Evolutionary conservation across 2,888 invertebrate genomes (phyloP).

Genomic region (Drosophila aldrichi): DNA sequence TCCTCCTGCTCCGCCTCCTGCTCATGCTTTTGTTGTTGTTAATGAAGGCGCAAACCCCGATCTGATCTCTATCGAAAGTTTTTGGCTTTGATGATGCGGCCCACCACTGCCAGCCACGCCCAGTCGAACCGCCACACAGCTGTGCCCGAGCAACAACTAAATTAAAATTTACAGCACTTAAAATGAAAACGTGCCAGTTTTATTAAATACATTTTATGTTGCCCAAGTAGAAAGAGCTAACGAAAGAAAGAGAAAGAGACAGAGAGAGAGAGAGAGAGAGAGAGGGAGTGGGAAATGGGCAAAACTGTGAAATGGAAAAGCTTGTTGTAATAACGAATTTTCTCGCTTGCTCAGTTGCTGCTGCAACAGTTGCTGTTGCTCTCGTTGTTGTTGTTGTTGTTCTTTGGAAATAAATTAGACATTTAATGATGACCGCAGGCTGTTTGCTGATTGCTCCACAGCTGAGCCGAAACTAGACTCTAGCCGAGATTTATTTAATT

Average conservation of each 20-base stretch:
- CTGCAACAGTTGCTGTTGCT: slow-evolving; percentile 35
- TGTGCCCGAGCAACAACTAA: slow-evolving; percentile 75
- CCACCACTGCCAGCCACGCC: slow-evolving; percentile 21
- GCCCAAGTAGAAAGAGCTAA: slow-evolving; percentile 14
- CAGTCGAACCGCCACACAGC: slow-evolving; percentile 40
- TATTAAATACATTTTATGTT: slow-evolving; percentile 77
- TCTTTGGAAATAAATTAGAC: slow-evolving; percentile 77
- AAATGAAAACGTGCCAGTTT: slow-evolving; percentile 79
- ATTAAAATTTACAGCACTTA: slow-evolving; percentile 81
- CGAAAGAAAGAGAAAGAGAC: not conserved
- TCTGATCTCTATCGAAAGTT: slow-evolving; percentile 77
- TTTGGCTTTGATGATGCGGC: slow-evolving; percentile 68
- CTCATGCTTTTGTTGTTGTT: slow-evolving; percentile 43
- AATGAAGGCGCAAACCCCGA: slow-evolving; percentile 63
- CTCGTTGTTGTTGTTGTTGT: slow-evolving; percentile 32
- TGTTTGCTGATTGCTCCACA: slow-evolving; percentile 73
- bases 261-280: not conserved
- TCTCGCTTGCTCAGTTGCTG: slow-evolving; percentile 52
- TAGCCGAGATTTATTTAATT: slow-evolving; percentile 76
- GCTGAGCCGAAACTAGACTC: slow-evolving; percentile 29
- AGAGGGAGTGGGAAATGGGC: slow-evolving; percentile 5
- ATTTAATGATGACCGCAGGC: slow-evolving; percentile 81
- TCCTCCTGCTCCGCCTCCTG: not conserved
- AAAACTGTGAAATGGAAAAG: slow-evolving; percentile 65
- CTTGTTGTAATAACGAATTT: slow-evolving; percentile 70